Base-by-base conservation (phyloP, 1,140 invertebrate genomes). In the Ctenoplectra terminalis region DNA sequence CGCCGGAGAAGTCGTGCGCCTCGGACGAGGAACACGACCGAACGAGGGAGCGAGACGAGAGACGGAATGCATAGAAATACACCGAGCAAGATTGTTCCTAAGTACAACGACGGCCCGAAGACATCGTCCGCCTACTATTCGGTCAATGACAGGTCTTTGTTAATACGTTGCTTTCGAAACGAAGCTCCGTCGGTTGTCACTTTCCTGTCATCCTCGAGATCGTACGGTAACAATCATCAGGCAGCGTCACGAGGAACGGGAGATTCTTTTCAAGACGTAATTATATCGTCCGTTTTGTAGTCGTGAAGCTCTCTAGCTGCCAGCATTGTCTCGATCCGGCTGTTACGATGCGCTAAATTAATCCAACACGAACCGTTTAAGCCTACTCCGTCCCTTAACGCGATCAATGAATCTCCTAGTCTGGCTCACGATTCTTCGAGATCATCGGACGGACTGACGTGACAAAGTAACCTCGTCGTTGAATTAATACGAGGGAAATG, bases 141-240 rank as follows among this genome's bases (percentile, higher is more conserved):
- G 37, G 34, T 64, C 34, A 23, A 34, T 52, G 69, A 64, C 69
- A 31, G 46, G 34, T 80, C 69, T 80, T 73, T 73, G 78, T 64
- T 46, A 43, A 31, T 29, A 73, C 78, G 60, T 56, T 23, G n/a
- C n/a, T n/a, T n/a, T n/a, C n/a, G n/a, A n/a, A n/a, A n/a, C n/a
- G 37, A 46, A 77, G 54, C 67, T 31, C 46, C 56, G 34, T 80
- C 70, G 29, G 31, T 23, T 58, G 40, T 48, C 61, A 40, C 50
- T 58, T 40, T 6, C 15, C 31, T 37, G 60, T 75, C 78, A 58
- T 75, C 13, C 71, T 37, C 48, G 29, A 48, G 78, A 66, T 29
- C 50, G 50, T 56, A 29, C 37, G n/a, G 40, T 37, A 20, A 34
- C 40, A n/a, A 48, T 29, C 43, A 11, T 23, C 37, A 0, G 37